phyloP scores from a whole-genome alignment of 2,888 invertebrate species.

The Drosophila borborema region DNA sequence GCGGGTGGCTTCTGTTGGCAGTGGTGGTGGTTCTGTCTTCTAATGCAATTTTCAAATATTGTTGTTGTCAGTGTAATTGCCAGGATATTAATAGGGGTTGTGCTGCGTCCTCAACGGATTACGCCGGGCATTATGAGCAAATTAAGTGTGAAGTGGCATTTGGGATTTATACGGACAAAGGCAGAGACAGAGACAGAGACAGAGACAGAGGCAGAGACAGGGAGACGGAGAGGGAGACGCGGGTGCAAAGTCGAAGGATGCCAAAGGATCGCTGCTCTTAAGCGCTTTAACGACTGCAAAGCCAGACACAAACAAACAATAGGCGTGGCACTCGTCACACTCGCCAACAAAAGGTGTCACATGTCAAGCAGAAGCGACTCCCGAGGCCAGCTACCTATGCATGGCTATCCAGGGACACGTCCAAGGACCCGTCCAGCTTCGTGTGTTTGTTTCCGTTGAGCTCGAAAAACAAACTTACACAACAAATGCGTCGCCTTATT shows the following conservation, averaged over 20 bases:
- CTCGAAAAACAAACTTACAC: constrained; percentile 47
- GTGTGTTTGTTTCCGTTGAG: background rate
- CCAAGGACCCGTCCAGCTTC: background rate
- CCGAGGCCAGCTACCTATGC: constrained; percentile 5
- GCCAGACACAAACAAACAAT: constrained; percentile 42
- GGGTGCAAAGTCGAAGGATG: constrained; percentile 42
- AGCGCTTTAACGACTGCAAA: constrained; percentile 54
- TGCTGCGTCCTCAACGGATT: constrained; percentile 65
- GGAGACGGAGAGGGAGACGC: constrained; percentile 11
- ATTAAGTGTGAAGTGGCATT: constrained; percentile 83
- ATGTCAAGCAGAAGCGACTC: constrained; percentile 75
- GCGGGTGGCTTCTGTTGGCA: constrained; percentile 18
- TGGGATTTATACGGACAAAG: constrained; percentile 60
- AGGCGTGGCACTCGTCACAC: constrained; percentile 47
- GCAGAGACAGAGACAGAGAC: background rate
- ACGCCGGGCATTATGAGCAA: constrained; percentile 81
- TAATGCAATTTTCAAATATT: constrained; percentile 75
- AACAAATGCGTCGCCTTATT: constrained; percentile 39
- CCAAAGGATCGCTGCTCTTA: constrained; percentile 40
- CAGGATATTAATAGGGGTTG: constrained; percentile 70
- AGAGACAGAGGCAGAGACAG: background rate
- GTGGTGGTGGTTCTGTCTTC: constrained; percentile 22
- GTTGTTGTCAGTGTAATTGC: constrained; percentile 76
- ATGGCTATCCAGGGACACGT: background rate
- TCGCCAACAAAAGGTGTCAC: constrained; percentile 81